These are phyloP conservation scores for Saccostrea glomerata DNA, from an alignment of 1,140 invertebrate species.

Conservation along the genomic window DNA sequence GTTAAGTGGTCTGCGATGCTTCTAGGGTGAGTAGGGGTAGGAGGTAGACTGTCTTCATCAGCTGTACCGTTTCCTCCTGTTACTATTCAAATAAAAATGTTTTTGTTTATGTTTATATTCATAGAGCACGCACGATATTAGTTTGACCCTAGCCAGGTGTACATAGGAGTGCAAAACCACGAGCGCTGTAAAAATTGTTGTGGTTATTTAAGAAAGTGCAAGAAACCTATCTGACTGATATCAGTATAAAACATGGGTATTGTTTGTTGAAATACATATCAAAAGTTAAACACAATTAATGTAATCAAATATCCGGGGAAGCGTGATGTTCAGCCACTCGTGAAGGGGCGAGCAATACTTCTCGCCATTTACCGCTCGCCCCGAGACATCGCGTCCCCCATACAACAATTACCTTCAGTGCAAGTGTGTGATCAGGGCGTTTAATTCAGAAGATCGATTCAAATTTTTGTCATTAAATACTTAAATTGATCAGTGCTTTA, in stretches of 20 bases:
- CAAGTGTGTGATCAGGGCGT: conserved; percentile 31
- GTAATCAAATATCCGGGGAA: conserved; percentile 4
- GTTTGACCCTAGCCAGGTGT: neutral
- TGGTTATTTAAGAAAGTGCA: conserved; percentile 31
- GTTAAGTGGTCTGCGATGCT: conserved; percentile 73
- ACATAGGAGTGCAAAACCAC: neutral
- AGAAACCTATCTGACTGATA: conserved; percentile 24
- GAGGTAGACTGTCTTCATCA: conserved; percentile 74
- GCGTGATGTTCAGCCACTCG: conserved; percentile 22
- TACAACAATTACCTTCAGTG: conserved; percentile 25
- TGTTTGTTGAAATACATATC: neutral
- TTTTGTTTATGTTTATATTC: neutral
- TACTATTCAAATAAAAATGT: neutral
- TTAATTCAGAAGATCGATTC: conserved; percentile 27
- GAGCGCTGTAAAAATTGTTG: neutral
- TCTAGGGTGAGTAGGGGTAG: conserved; percentile 66
- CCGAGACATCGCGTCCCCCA: conserved; percentile 12
- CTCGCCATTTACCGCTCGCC: conserved; percentile 16
- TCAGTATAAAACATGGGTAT: neutral
- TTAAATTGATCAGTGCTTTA: conserved; percentile 31
- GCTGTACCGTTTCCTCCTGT: conserved; percentile 43
- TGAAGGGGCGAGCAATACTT: conserved; percentile 6
- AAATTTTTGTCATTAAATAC: conserved; percentile 34
- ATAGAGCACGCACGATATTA: neutral
- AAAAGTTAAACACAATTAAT: neutral